Base-by-base conservation (phyloP, 2,113 vertebrate species). In the Dasypus novemcinctus region DNA sequence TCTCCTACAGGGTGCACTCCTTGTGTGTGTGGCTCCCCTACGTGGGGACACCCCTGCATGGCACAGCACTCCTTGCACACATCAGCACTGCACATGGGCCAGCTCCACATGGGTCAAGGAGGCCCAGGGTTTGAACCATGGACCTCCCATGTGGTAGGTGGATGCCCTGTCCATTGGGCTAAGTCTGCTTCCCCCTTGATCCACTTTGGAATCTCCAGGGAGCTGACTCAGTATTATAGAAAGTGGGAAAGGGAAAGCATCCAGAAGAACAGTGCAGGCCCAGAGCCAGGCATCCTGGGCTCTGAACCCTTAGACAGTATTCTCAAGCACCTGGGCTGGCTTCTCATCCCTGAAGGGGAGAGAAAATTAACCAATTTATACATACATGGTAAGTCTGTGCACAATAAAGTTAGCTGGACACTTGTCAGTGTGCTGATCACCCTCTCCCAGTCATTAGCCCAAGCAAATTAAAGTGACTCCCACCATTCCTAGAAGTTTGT, bases 301-400 rank as follows among this genome's bases (percentile, higher is more conserved):
- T 36, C 1, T 0, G 76, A 43, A 36, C 29, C 4, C 33, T 49
- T 3, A 6, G 29, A 12, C 41, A 1, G 5, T 25, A 20, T 1
- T 36, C 63, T 80, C 0, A 7, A 1, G 29, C 7, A 5, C 15
- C 46, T 7, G n/a, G 25, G 80, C 57, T 69, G 7, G 3, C 3
- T 21, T 29, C 74, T 29, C 27, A 3, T 36, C 54, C 75, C 38
- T 15, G 10, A 1, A 11, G 15, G 2, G 52, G 83, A 66, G 41
- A 4, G 5, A 17, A 5, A 41, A 79, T 0, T 1, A 25, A 31
- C 63, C 23, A 33, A 21, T 29, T 5, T 27, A 29, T 25, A 38
- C 25, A 23, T n/a, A n/a, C n/a, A n/a, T n/a, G n/a, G n/a, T n/a
- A 11, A 46, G 27, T 46, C 13, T 74, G 72, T 74, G 25, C 64